Evolutionary conservation across 2,113 vertebrate genomes (phyloP), one percentile per base, ranked within the genome.

Genomic region (Elanoides forficatus): DNA sequence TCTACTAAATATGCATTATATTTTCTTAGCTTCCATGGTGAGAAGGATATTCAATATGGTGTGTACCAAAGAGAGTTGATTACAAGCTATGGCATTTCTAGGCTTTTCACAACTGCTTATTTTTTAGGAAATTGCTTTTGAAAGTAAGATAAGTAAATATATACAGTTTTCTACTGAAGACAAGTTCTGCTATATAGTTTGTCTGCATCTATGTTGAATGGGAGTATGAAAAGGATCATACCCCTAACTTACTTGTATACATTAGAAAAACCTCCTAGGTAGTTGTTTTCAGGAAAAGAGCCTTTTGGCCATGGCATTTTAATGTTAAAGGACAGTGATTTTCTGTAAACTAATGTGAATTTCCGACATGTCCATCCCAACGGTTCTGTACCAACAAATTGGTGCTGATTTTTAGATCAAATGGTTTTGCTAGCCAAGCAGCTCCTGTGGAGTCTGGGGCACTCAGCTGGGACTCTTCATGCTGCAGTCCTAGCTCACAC

Each of bases 1-100:
- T 72, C n/a, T 70, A 78, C 45, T 59, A 43, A 90, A 86, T 90
- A 90, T 94, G 55, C 38, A 50, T 88, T 94, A 6, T 60, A 63
- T 95, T 95, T 96, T 56, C 47, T 88, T 86, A 74, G 13, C 20
- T 90, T 89, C 52, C 36, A 16, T 26, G 22, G 36, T 60, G 72
- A 96, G 30, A 52, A 90, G 83, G 88, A 47, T 91, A 50, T 62
- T 73, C 42, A 86, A 21, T 88, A 65, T 45, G 8, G 25, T 45
- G n/a, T 0, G 1, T 81, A 73, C 40, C 45, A 85, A 90, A 63
- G 22, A 10, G 20, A 55, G 38, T 30, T 70, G 55, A 52, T 71
- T 72, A 26, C 26, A 60, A 94, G 6, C 29, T 50, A 12, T 86
- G 67, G n/a, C 19, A 12, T 62, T 73, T 88, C 82, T 71, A 20